Evolutionary conservation across 2,797 vertebrate genomes (phyloP).

Genomic region (Anas bahamensis): DNA sequence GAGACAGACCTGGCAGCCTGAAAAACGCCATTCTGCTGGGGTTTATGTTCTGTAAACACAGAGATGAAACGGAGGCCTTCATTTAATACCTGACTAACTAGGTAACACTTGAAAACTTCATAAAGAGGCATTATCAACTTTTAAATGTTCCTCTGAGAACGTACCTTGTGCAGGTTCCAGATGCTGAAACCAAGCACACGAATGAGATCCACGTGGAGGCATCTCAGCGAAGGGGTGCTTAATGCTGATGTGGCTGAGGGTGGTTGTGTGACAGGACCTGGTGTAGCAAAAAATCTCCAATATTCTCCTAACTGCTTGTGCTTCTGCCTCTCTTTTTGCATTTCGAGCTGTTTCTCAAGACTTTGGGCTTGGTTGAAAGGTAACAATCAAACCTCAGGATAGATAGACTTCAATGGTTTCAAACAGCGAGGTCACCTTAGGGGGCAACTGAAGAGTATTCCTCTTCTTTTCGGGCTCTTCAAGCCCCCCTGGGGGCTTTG

Average conservation of each 20-base stretch:
- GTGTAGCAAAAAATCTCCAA: fast-evolving
- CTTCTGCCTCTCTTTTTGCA: background rate
- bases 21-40: background rate
- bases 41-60: background rate
- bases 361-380: background rate
- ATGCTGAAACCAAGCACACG: background rate
- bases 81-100: background rate
- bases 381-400: background rate
- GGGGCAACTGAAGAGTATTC: too few relatives aligned
- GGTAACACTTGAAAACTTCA: background rate
- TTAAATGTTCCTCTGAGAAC: background rate
- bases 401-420: background rate
- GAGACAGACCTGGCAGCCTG: background rate
- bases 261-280: background rate
- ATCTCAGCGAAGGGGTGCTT: background rate
- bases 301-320: background rate
- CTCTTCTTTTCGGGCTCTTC: background rate
- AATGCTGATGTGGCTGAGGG: background rate
- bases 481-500: too few relatives aligned
- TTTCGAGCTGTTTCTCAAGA: background rate
- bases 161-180: background rate
- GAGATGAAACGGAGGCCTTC: background rate
- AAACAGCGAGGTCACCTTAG: background rate
- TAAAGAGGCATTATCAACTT: background rate
- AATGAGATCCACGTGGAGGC: background rate